Base-by-base conservation (phyloP, 2,113 vertebrate genomes). In the Morone chrysops region DNA sequence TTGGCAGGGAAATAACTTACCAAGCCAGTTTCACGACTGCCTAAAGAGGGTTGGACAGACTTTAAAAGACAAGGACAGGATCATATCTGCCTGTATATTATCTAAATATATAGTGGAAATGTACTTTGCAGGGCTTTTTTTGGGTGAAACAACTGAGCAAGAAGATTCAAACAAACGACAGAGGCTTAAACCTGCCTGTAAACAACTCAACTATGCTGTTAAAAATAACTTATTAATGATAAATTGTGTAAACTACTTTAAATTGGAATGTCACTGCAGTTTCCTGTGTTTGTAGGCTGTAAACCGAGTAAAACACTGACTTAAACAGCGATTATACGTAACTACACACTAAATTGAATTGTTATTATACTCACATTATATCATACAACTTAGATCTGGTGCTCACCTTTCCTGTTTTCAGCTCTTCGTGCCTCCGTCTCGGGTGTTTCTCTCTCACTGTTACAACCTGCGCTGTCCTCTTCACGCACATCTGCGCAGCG, bases 401-500 rank as follows among this genome's bases (percentile, higher is more conserved):
- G 31, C 31, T 31, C 31, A 31, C 31, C 31, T 31, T 31, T 31
- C 31, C 31, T 31, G 31, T 31, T 31, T 31, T 47, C 45, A 14
- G 45, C 45, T 47, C 45, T 45, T 70, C 72, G 80, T 70, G 63
- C 16, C 43, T 81, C 17, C 12, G 6, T 51, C 25, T 25, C 25
- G 31, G 31, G 31, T 31, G 31, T 84, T 50, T 78, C 70, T 17
- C 63, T 54, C 67, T 57, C 59, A 56, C 18, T 81, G 11, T 47
- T 10, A 36, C 41, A 56, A 22, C 10, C 62, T 69, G 45, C 36
- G 43, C 38, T 10, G 53, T 61, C 10, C 9, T 22, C 50, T 7
- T 56, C 57, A 7, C 54, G 22, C 85, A 73, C 80, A 74, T 75
- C 92, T 87, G 92, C 88, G 63, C 84, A 75, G 74, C 11, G 9